A percentile compares a stretch with the other conserved stretches of the same genome.
phyloP scores from a whole-genome alignment of 2,888 invertebrate species.

The Agriopis leucophaearia region DNA sequence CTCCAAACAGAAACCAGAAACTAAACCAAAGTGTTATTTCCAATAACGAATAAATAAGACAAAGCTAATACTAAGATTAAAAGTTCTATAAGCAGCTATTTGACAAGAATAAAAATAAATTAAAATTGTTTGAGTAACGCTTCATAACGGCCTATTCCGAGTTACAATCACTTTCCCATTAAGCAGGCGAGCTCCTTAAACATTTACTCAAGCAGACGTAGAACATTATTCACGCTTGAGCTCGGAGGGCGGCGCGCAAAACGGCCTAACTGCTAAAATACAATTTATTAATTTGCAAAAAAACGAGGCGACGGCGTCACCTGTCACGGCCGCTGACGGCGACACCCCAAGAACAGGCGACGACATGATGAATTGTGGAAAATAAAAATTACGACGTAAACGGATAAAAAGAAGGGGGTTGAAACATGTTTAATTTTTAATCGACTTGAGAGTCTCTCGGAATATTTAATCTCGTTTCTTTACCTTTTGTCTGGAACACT shows the following conservation, averaged over 20 bases:
- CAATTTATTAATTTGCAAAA: constrained; percentile 74
- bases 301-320: constrained; percentile 60
- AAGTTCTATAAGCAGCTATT: neutral
- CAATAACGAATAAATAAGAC: no score
- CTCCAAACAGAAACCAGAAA: no score
- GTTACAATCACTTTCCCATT: constrained; percentile 46
- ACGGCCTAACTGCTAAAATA: constrained; percentile 62
- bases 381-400: constrained; percentile 78
- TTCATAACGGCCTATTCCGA: constrained; percentile 38
- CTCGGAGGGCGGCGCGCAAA: constrained; percentile 46
- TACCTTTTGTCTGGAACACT: constrained; percentile 38
- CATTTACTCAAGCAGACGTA: constrained; percentile 47
- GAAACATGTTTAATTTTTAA: constrained; percentile 69
- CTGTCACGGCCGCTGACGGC: constrained; percentile 68
- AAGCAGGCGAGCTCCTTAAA: constrained; percentile 41
- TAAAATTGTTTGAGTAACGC: constrained; percentile 24
- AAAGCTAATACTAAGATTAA: neutral
- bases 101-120: constrained; percentile 11
- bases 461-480: constrained; percentile 52
- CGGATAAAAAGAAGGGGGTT: constrained; percentile 57
- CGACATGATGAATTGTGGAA: constrained; percentile 77
- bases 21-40: no score
- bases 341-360: constrained; percentile 52
- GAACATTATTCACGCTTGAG: constrained; percentile 52
- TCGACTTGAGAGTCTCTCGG: constrained; percentile 60